A percentile compares a stretch with the other conserved stretches of the same genome.
These are phyloP conservation scores for Hymenopus coronatus DNA, from an alignment of 2,888 invertebrate species.

Conservation along the genomic window DNA sequence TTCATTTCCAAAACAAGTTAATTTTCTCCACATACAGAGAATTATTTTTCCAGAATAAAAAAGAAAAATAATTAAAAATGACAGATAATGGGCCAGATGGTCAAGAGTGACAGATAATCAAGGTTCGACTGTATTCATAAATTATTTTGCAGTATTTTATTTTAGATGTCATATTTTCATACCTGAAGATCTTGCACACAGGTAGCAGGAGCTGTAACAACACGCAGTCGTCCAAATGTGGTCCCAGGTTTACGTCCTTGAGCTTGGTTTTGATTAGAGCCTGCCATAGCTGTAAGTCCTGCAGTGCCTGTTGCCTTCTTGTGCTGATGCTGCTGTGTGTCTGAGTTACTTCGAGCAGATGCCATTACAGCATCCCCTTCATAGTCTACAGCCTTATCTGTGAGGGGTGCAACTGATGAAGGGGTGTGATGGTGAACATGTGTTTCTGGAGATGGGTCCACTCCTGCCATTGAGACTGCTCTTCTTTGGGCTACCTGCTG, in stretches of 20 bases:
- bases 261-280: constrained; percentile 37
- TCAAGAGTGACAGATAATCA: no score
- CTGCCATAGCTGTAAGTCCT: not conserved
- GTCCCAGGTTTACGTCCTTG: constrained; percentile 48
- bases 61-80: no score
- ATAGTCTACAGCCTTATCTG: constrained; percentile 57
- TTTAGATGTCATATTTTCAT: not conserved
- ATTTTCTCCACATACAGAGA: no score
- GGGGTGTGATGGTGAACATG: not conserved
- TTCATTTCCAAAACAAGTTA: no score
- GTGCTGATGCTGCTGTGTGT: constrained; percentile 39
- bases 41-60: no score
- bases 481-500: constrained; percentile 42
- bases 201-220: constrained; percentile 63
- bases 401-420: constrained; percentile 27
- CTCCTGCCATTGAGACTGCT: constrained; percentile 50
- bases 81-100: no score
- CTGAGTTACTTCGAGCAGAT: constrained; percentile 51
- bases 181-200: constrained; percentile 53
- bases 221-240: constrained; percentile 69
- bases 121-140: no score
- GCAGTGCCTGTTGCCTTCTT: constrained; percentile 4
- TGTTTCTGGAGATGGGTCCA: constrained; percentile 40
- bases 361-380: constrained; percentile 60
- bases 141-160: no score